A percentile compares a stretch with the other conserved stretches of the same genome.
phyloP scores from a whole-genome alignment of 2,888 invertebrate species.

The Dexiosoma caninum region DNA sequence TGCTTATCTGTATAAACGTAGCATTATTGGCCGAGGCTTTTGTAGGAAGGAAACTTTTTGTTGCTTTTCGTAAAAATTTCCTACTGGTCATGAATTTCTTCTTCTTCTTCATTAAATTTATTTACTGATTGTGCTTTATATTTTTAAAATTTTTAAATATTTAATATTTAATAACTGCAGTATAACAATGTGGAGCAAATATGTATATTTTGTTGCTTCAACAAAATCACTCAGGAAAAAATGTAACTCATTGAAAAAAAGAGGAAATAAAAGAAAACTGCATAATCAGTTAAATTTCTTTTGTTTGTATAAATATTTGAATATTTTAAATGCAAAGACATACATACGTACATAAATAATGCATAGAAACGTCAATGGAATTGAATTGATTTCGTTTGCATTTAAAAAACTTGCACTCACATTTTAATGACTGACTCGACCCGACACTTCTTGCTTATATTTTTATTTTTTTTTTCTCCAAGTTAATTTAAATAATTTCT shows the following conservation, averaged over 20 bases:
- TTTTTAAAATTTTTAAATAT: too few relatives aligned
- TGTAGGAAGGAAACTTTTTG: too few relatives aligned
- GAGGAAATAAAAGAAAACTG: conserved; percentile 24
- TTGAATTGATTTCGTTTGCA: background rate
- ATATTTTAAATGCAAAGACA: background rate
- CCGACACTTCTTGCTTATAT: background rate
- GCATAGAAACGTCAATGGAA: background rate
- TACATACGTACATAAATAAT: too few relatives aligned
- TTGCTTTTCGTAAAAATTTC: background rate
- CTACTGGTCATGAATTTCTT: background rate
- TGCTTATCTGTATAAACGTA: too few relatives aligned
- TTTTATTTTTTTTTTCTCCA: background rate
- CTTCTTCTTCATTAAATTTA: background rate
- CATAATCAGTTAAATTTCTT: conserved; percentile 51
- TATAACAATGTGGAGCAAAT: conserved; percentile 18
- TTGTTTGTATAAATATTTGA: conserved; percentile 7
- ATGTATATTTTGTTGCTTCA: background rate
- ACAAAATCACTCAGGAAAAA: background rate
- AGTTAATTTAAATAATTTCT: background rate
- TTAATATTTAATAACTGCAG: conserved; percentile 7
- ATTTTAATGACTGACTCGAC: background rate
- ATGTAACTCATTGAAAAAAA: background rate
- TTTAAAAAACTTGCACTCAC: background rate
- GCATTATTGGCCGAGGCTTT: too few relatives aligned
- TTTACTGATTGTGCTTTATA: background rate